These are phyloP conservation scores for Ctenosaura bakeri DNA, from an alignment of 2,797 vertebrate species.

Conservation along the genomic window DNA sequence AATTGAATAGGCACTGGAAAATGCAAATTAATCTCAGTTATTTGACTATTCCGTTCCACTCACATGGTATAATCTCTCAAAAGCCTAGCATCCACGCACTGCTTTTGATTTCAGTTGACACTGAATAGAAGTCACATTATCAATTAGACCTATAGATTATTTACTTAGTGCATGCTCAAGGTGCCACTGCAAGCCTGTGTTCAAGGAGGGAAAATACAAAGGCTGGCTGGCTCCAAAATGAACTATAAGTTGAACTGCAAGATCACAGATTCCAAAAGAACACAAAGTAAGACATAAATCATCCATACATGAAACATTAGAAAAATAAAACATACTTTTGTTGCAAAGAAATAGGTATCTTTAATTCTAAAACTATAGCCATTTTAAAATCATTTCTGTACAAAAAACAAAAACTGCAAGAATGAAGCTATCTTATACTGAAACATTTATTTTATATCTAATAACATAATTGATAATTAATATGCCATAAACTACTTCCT, in stretches of 20 bases:
- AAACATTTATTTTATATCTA: slow-evolving; percentile 65
- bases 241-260: background rate
- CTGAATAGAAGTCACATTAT: background rate
- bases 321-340: background rate
- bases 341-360: slow-evolving; percentile 3
- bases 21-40: slow-evolving; percentile 45
- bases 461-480: slow-evolving; percentile 64
- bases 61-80: background rate
- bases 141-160: background rate
- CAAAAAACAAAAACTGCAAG: slow-evolving; percentile 57
- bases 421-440: slow-evolving; percentile 64
- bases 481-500: slow-evolving; percentile 35
- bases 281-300: background rate
- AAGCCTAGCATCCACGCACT: background rate
- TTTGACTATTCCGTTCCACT: slow-evolving; percentile 35
- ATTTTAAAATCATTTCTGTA: slow-evolving; percentile 33
- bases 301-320: background rate
- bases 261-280: slow-evolving; percentile 8
- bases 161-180: background rate
- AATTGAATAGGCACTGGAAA: slow-evolving; percentile 45
- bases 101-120: background rate
- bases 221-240: background rate
- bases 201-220: background rate
- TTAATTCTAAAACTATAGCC: slow-evolving; percentile 10
- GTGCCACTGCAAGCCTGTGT: background rate